Conservation (phyloP, 2,888 invertebrate species). For the Acronicta leporina region DNA sequence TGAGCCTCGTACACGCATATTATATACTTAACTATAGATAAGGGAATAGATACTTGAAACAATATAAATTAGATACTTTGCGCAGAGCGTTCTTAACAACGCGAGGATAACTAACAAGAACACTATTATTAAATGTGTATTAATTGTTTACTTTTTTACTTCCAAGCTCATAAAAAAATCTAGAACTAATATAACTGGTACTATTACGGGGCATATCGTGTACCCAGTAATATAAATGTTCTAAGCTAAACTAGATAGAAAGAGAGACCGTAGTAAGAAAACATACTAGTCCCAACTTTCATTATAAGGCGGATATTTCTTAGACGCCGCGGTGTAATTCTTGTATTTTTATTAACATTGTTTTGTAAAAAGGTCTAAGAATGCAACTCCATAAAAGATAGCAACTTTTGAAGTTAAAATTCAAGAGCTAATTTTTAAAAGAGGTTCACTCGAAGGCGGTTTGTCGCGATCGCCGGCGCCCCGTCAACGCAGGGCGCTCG, state of each 20-base stretch:
- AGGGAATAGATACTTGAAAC: constrained; percentile 35
- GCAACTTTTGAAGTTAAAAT: constrained; percentile 62
- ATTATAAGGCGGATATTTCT: constrained; percentile 18
- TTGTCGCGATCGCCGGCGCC: constrained; percentile 72
- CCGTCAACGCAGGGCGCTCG: constrained; percentile 76
- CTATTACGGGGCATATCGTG: constrained; percentile 15
- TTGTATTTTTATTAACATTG: constrained; percentile 25
- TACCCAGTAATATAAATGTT: constrained; percentile 7
- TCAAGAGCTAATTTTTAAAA: constrained; percentile 76
- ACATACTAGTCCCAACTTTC: constrained; percentile 16
- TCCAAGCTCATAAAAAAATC: constrained; percentile 28
- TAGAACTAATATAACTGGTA: constrained; percentile 17
- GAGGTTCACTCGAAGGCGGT: constrained; percentile 68
- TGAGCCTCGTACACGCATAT: constrained; percentile 42
- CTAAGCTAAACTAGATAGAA: constrained; percentile 12
- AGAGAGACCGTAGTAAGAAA: constrained; percentile 8
- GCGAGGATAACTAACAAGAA: constrained; percentile 42
- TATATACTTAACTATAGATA: constrained; percentile 37
- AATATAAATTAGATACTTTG: constrained; percentile 51
- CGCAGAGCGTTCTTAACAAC: constrained; percentile 45
- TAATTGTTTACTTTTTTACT: constrained; percentile 37
- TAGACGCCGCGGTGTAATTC: constrained; percentile 3
- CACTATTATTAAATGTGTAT: constrained; percentile 40
- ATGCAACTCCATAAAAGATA: constrained; percentile 54
- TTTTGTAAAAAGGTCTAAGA: constrained; percentile 31